phyloP scores from a whole-genome alignment of 2,888 invertebrate species.

The Clistopyga incitator region DNA sequence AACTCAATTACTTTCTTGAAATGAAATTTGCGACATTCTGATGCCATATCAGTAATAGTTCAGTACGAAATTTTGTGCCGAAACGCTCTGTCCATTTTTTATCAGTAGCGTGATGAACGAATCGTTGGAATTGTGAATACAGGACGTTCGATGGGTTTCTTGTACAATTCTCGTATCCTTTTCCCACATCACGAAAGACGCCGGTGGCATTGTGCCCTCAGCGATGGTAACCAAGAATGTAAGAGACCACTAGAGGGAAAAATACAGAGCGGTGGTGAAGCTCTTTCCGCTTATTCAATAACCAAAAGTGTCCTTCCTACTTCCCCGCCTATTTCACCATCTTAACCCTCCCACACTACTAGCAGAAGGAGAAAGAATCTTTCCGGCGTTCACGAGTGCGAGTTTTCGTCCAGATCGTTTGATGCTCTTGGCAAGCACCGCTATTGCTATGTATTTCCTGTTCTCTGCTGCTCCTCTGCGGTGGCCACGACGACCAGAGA shows the following conservation, averaged over 20 bases:
- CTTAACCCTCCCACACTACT: conserved; percentile 4
- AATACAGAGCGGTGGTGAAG: background rate
- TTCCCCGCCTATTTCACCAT: conserved; percentile 16
- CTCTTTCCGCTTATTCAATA: conserved; percentile 60
- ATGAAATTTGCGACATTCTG: background rate
- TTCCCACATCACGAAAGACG: conserved; percentile 8
- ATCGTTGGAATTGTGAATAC: background rate
- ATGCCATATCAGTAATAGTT: background rate
- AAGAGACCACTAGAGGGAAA: conserved; percentile 10
- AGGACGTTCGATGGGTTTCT: background rate
- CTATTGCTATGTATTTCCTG: conserved; percentile 14
- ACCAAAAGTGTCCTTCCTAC: conserved; percentile 41
- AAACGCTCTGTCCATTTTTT: background rate
- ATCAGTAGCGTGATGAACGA: background rate
- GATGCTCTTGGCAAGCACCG: conserved; percentile 37
- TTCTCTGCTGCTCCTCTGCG: conserved; percentile 15
- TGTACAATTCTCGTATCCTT: conserved; percentile 29
- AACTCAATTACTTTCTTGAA: background rate
- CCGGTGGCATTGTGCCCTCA: conserved; percentile 15
- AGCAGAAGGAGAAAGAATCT: background rate
- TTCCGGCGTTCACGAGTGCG: conserved; percentile 12
- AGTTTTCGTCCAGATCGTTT: conserved; percentile 27
- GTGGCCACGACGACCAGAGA: conserved; percentile 32
- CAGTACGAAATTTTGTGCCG: background rate
- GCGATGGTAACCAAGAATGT: conserved; percentile 13